A percentile compares a stretch with the other conserved stretches of the same genome.
These are phyloP conservation scores for Podarcis raffonei DNA, from an alignment of 2,113 vertebrate genomes.

Conservation along the genomic window DNA sequence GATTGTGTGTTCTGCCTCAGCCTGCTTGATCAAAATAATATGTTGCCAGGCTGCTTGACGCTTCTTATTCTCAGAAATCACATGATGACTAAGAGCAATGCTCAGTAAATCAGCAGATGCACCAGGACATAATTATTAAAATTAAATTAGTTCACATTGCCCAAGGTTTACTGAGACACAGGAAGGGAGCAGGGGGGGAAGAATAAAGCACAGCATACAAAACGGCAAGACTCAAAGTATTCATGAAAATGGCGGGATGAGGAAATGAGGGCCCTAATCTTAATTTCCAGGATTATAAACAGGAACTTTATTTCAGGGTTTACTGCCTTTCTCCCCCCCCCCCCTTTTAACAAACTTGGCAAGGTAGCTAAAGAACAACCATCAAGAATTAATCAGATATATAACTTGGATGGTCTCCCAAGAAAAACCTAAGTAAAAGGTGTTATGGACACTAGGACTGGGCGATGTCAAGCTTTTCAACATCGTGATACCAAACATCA, in stretches of 20 bases:
- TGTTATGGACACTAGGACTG: neutral
- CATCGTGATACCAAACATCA: neutral
- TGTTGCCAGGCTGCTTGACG: conserved; percentile 53
- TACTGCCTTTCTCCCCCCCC: no score
- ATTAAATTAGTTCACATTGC: conserved; percentile 45
- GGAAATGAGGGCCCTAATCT: neutral
- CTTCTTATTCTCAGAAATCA: conserved; percentile 20
- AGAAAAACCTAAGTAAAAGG: neutral
- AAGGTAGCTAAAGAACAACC: neutral
- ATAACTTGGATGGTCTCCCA: neutral
- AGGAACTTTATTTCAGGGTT: neutral
- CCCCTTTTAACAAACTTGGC: neutral
- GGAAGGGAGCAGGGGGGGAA: neutral
- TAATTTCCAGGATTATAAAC: neutral
- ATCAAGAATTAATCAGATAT: neutral
- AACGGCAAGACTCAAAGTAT: neutral
- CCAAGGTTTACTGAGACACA: conserved; percentile 10
- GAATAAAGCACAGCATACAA: neutral
- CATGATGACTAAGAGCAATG: conserved; percentile 28
- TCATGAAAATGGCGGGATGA: neutral
- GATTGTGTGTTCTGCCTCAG: conserved; percentile 64
- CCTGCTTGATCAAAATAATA: conserved; percentile 74
- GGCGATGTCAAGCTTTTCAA: neutral
- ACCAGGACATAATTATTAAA: neutral
- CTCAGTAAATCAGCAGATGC: conserved; percentile 38